Evolutionary conservation across 64 coral and sea anemone species (phyloP).

Genomic region (Catalaphyllia jardinei): DNA sequence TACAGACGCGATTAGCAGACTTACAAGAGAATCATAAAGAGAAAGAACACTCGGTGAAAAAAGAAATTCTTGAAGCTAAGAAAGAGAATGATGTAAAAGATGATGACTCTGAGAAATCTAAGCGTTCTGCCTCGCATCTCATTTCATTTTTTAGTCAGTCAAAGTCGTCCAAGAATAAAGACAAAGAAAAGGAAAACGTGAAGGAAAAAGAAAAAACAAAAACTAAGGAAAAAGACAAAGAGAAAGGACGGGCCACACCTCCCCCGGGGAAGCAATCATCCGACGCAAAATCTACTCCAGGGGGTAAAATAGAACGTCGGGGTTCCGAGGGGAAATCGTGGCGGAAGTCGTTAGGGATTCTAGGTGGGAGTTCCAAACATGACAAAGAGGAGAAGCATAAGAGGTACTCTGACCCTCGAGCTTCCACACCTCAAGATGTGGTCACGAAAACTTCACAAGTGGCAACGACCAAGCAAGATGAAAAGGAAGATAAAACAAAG

Average conservation of each 20-base stretch:
- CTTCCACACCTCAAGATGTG: neutral
- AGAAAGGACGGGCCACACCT: slow-evolving; percentile 29
- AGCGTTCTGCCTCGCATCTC: slow-evolving; percentile 29
- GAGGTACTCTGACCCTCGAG: slow-evolving; percentile 10
- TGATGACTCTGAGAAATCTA: slow-evolving; percentile 23
- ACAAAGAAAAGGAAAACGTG: neutral
- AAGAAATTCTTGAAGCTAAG: slow-evolving; percentile 3
- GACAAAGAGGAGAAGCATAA: slow-evolving; percentile 40
- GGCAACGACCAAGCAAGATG: neutral
- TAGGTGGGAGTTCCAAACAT: slow-evolving; percentile 29
- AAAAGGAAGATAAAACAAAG: slow-evolving; percentile 7
- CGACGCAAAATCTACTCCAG: neutral
- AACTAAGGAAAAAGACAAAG: slow-evolving; percentile 38
- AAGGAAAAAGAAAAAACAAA: slow-evolving; percentile 34
- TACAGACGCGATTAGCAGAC: slow-evolving; percentile 11
- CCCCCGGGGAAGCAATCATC: slow-evolving; percentile 1
- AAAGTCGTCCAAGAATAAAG: slow-evolving; percentile 26
- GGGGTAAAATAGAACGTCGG: slow-evolving; percentile 31
- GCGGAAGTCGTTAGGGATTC: slow-evolving; percentile 36
- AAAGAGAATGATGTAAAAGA: neutral
- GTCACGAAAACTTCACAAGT: neutral
- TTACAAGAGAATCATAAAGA: neutral
- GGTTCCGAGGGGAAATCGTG: slow-evolving; percentile 32
- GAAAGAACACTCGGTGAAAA: neutral
- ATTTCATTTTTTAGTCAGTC: slow-evolving; percentile 33